Evolutionary conservation across 1,140 invertebrate genomes (phyloP), one percentile per base, ranked within the genome.

Genomic region (Neotoxoptera formosana): DNA sequence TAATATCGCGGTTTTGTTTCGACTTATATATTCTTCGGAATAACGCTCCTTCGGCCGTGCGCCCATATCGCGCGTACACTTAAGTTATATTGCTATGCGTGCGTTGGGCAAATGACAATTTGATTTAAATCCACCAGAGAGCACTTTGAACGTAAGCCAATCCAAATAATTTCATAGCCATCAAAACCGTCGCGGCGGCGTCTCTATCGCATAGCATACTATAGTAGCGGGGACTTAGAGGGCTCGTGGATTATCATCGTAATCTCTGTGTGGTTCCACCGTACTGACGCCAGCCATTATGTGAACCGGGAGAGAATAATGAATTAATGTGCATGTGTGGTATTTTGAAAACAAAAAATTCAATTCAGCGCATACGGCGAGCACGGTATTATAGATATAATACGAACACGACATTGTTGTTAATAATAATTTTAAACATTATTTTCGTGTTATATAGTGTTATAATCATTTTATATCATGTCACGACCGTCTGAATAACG

Each of bases 141-240:
- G 86, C 86, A 48, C 30, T 87, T 48, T 48, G 86, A 87, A 87
- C 86, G 48, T 87, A 87, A 87, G 86, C 47, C 86, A 87, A 87
- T 87, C n/a, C 45, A 48, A 87, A 87, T 51, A 34, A 87, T 51
- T 87, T 87, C 20, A n/a, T 30, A 48, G 25, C 30, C 45, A 87
- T 87, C 45, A 25, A 87, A n/a, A 48, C 86, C 47, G 34, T 51
- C 25, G 8, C 30, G 17, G 8, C 30, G 17, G 45, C 30, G 1
- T 87, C 47, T 87, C 30, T 87, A 48, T 87, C 51, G 86, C 86
- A 48, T n/a, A 87, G 17, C n/a, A 87, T 87, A 47, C 25, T 45
- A 48, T 48, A 45, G 84, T n/a, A 41, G 41, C 2, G 41, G 4
- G 60, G 34, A 84, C 83, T 84, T 84, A 47, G 30, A 48, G 14